Percentiles rank a stretch among this genome's conserved stretches.
phyloP scores from a whole-genome alignment of 1,140 invertebrate genomes.

The Hestina assimilis region DNA sequence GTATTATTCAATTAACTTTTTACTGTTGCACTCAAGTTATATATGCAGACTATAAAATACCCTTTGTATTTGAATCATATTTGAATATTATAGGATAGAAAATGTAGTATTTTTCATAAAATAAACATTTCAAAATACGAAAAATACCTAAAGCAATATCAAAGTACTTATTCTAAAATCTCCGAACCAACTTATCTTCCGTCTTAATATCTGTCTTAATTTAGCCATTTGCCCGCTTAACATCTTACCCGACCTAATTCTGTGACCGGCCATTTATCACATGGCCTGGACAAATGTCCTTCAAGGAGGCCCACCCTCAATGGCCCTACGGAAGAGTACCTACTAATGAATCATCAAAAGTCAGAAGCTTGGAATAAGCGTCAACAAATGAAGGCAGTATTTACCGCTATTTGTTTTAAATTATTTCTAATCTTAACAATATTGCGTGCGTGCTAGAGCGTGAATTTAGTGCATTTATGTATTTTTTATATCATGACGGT shows the following conservation, averaged over 20 bases:
- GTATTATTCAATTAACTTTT: too few relatives aligned
- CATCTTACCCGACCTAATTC: conserved; percentile 15
- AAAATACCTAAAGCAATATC: too few relatives aligned
- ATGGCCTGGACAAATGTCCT: conserved; percentile 15
- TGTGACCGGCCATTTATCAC: conserved; percentile 18
- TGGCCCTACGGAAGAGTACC: conserved; percentile 22
- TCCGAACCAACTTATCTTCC: not conserved
- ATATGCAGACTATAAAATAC: too few relatives aligned
- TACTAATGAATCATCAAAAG: conserved; percentile 29
- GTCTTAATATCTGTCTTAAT: not conserved
- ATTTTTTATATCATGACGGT: too few relatives aligned
- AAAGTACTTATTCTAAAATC: not conserved
- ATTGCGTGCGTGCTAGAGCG: too few relatives aligned
- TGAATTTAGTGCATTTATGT: not conserved
- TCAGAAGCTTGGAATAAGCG: conserved; percentile 27
- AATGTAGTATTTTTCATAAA: too few relatives aligned
- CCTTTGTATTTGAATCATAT: too few relatives aligned
- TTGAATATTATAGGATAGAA: too few relatives aligned
- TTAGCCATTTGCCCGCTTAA: conserved; percentile 6
- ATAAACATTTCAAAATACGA: too few relatives aligned
- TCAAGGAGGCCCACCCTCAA: conserved; percentile 28
- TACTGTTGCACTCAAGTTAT: too few relatives aligned
- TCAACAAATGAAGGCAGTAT: conserved; percentile 33
- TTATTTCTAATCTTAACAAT: conserved; percentile 18
- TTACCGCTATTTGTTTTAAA: conserved; percentile 17